Conservation (phyloP, 2,113 vertebrate species). For the Scomber japonicus region DNA sequence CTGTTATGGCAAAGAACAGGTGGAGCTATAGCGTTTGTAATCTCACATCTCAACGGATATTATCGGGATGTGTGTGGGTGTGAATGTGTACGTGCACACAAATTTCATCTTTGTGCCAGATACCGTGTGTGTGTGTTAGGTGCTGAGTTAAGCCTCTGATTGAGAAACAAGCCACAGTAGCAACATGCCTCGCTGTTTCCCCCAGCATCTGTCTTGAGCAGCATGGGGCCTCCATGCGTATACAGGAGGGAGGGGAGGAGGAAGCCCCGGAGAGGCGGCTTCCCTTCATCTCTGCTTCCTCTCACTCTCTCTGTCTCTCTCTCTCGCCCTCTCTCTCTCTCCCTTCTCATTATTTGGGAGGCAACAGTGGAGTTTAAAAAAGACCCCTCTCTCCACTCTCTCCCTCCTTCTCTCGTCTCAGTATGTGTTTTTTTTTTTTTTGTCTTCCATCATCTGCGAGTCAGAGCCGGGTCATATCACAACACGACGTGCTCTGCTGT, state of each 20-base stretch:
- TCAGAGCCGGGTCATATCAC: constrained; percentile 74
- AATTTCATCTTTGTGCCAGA: constrained; percentile 59
- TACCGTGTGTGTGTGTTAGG: constrained; percentile 49
- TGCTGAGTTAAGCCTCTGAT: constrained; percentile 81
- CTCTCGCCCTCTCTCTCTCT: not conserved
- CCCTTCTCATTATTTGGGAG: constrained; percentile 67
- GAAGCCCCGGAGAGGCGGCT: constrained; percentile 47
- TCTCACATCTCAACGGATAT: constrained; percentile 75
- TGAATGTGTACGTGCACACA: constrained; percentile 51
- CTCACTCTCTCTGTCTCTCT: constrained; percentile 23
- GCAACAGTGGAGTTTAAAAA: constrained; percentile 52
- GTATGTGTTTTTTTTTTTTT: constrained; percentile 51
- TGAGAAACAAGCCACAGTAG: constrained; percentile 81
- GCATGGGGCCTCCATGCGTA: constrained; percentile 67
- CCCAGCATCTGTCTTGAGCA: constrained; percentile 73
- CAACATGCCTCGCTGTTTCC: constrained; percentile 74
- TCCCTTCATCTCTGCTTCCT: constrained; percentile 64
- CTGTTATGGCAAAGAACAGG: constrained; percentile 81
- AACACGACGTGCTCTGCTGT: constrained; percentile 69
- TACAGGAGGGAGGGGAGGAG: constrained; percentile 43
- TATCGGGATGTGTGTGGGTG: constrained; percentile 38
- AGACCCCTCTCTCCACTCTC: constrained; percentile 12
- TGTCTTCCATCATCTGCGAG: constrained; percentile 70
- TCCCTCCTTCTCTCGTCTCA: constrained; percentile 43
- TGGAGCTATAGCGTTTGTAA: constrained; percentile 72